These are phyloP conservation scores for Stenurella melanura DNA, from an alignment of 2,888 invertebrate species.

Conservation along the genomic window DNA sequence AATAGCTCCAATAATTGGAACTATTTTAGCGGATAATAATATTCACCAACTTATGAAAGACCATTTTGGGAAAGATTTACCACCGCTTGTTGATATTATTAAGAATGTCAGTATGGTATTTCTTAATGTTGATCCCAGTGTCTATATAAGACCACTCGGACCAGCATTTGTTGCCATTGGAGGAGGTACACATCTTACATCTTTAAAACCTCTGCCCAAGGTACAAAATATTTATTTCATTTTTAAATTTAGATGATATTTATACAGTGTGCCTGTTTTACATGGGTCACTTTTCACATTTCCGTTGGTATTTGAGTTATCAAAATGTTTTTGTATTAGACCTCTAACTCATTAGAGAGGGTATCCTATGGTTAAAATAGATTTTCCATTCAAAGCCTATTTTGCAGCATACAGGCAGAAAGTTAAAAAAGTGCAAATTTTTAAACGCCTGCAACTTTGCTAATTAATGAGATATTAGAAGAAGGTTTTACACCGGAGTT, in stretches of 20 bases:
- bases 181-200: conserved; percentile 62
- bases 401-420: too few relatives aligned
- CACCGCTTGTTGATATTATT: conserved; percentile 56
- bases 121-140: conserved; percentile 64
- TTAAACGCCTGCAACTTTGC: too few relatives aligned
- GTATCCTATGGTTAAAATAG: too few relatives aligned
- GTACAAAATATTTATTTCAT: conserved; percentile 54
- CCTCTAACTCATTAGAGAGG: too few relatives aligned
- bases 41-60: conserved; percentile 41
- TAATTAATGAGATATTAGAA: too few relatives aligned
- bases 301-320: too few relatives aligned
- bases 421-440: too few relatives aligned
- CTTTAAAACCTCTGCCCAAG: conserved; percentile 57
- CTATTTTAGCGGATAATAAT: neutral
- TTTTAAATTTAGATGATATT: neutral
- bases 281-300: too few relatives aligned
- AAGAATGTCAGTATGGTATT: conserved; percentile 63
- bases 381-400: too few relatives aligned
- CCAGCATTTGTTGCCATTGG: conserved; percentile 65
- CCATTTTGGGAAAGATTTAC: conserved; percentile 61
- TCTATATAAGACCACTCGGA: conserved; percentile 62
- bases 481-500: too few relatives aligned
- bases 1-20: neutral
- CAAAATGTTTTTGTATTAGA: too few relatives aligned
- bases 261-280: too few relatives aligned